Evolutionary conservation across 2,888 invertebrate genomes (phyloP), one percentile per base, ranked within the genome.

Genomic region (Athalia circularis): DNA sequence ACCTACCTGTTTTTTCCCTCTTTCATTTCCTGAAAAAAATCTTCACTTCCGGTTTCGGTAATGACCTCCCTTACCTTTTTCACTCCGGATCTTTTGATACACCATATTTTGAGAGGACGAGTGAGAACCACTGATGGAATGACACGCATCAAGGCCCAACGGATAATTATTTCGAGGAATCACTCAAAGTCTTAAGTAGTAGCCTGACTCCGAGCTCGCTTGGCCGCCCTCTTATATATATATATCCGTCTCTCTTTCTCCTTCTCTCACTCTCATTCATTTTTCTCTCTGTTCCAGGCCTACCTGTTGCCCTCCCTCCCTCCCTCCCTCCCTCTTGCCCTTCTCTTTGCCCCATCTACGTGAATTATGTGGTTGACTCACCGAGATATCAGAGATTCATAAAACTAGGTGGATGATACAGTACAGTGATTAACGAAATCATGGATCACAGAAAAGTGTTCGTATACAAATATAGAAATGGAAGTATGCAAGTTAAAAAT

Each of bases 81-180:
- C 57, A 45, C 47, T 59, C 47, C n/a, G 43, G 59, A 52, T 15
- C 5, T 68, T 9, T 13, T 8, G 47, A 57, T 47, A n/a, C 43
- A n/a, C 54, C 4, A n/a, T 29, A 9, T 52, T 68, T 15, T 52
- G 52, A 15, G 48, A 47, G 75, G 45, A 65, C 54, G 43, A 59
- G 77, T 79, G 79, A 79, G 72, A 77, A 78, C 76, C 79, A 79
- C 74, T 65, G 78, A 74, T 72, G 78, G 82, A 84, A 85, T 86
- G 85, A 86, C 84, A 86, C 82, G 83, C 82, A 84, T 80, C 81
- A 79, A 79, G 82, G 81, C 70, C 77, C 81, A 68, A 72, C 77
- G 80, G 81, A 83, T 85, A 86, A 86, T 86, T 82, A 84, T 84
- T 86, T 85, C 85, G 80, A 74, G 79, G 84, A 86, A 86, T 83